phyloP scores from a whole-genome alignment of 1,140 invertebrate species.

The Hypsibius dujardini region DNA sequence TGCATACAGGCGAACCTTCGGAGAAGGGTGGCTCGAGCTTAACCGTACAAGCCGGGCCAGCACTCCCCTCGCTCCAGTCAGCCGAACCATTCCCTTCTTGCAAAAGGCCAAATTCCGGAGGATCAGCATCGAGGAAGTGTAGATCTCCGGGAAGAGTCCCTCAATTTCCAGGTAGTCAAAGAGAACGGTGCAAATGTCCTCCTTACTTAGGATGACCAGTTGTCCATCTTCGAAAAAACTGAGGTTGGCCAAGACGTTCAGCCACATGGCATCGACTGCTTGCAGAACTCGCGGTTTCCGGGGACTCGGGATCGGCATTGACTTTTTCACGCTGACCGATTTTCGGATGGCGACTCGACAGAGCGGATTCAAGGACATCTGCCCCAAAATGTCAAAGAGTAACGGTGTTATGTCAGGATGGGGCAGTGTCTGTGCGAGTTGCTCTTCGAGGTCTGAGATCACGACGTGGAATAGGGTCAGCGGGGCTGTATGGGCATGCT shows the following conservation, averaged over 20 bases:
- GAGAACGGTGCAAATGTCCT: constrained; percentile 1
- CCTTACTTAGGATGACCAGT: not conserved
- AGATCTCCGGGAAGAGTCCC: not conserved
- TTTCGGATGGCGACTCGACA: constrained; percentile 14
- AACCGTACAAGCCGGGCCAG: not conserved
- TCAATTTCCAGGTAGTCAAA: constrained; percentile 14
- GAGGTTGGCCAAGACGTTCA: constrained; percentile 11
- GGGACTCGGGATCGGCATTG: not conserved
- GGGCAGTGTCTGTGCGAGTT: not conserved
- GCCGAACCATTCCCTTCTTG: constrained; percentile 1
- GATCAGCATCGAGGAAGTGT: constrained; percentile 11
- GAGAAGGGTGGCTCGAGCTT: not conserved
- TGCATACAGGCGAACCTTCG: constrained; percentile 6
- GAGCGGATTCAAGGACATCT: constrained; percentile 4
- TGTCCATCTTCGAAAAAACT: not conserved
- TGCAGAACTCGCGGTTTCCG: not conserved
- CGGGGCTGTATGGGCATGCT: not conserved
- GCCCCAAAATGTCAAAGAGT: not conserved
- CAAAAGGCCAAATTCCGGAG: not conserved
- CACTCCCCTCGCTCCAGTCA: constrained; percentile 12
- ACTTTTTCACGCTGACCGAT: not conserved
- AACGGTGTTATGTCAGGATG: constrained; percentile 13
- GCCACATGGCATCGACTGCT: constrained; percentile 10
- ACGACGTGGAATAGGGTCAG: constrained; percentile 11
- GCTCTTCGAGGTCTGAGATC: constrained; percentile 6